Percentiles rank a stretch among this genome's conserved stretches.
Conservation (phyloP, 1,140 invertebrate species). For the Ceratina australensis region DNA sequence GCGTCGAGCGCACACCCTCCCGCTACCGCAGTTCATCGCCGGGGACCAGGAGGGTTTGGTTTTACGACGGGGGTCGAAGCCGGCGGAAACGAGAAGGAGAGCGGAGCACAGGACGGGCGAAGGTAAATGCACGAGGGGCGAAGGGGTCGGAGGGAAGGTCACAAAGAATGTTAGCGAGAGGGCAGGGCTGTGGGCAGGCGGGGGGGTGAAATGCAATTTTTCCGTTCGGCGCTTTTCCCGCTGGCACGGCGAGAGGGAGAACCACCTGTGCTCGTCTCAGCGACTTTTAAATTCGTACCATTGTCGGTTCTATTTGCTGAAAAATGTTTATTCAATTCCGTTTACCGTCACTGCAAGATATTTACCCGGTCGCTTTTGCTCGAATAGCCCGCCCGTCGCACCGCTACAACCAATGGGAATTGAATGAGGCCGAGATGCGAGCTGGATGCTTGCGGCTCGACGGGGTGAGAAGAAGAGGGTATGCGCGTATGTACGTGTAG, state of each 20-base stretch:
- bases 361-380: conserved; percentile 69
- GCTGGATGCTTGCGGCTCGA: conserved; percentile 7
- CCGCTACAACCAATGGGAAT: conserved; percentile 58
- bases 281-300: conserved; percentile 77
- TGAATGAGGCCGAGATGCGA: conserved; percentile 50
- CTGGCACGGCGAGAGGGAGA: conserved; percentile 37
- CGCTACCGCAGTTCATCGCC: neutral
- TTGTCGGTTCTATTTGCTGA: conserved; percentile 76
- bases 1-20: conserved; percentile 41
- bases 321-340: conserved; percentile 79
- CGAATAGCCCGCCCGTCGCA: conserved; percentile 53
- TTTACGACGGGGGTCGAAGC: conserved; percentile 17
- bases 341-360: conserved; percentile 72
- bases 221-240: conserved; percentile 68
- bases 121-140: neutral
- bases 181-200: neutral
- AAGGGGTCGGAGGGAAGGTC: neutral
- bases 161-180: neutral
- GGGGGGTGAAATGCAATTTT: conserved; percentile 74
- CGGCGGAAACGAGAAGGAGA: neutral
- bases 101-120: neutral
- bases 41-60: conserved; percentile 25
- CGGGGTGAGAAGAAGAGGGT: neutral
- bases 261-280: conserved; percentile 73
- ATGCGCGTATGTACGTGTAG: no score